Percentiles rank a stretch among this genome's conserved stretches.
Evolutionary conservation across 2,113 vertebrate genomes (phyloP).

Genomic region (Dolichotis patagonum): DNA sequence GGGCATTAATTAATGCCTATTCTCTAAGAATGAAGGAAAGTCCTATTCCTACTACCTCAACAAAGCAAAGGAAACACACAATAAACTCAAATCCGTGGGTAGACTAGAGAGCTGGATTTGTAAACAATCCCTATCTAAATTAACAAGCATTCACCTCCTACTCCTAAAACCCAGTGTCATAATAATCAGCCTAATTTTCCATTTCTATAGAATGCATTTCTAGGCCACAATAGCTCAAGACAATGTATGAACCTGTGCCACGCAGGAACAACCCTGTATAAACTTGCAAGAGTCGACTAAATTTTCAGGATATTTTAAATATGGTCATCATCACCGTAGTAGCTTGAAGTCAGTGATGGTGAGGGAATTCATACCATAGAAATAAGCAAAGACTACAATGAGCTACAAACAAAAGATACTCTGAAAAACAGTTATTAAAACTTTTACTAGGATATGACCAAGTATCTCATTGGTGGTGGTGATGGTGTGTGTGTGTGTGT

Average conservation of each 20-base stretch:
- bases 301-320: background rate
- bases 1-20: background rate
- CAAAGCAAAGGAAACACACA: background rate
- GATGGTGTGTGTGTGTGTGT: no score
- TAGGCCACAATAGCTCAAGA: background rate
- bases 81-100: background rate
- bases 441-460: background rate
- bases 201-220: slow-evolving; percentile 13
- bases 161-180: background rate
- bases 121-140: background rate
- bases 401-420: background rate
- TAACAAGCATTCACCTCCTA: background rate
- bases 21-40: background rate
- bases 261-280: background rate
- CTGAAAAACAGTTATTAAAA: background rate
- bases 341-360: background rate
- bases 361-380: background rate
- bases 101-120: background rate
- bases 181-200: background rate
- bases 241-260: background rate
- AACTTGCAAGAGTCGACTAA: background rate
- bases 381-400: background rate
- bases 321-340: background rate
- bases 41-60: background rate
- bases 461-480: background rate